phyloP scores from a whole-genome alignment of 1,140 invertebrate species.

The Pseudoatta argentina region DNA sequence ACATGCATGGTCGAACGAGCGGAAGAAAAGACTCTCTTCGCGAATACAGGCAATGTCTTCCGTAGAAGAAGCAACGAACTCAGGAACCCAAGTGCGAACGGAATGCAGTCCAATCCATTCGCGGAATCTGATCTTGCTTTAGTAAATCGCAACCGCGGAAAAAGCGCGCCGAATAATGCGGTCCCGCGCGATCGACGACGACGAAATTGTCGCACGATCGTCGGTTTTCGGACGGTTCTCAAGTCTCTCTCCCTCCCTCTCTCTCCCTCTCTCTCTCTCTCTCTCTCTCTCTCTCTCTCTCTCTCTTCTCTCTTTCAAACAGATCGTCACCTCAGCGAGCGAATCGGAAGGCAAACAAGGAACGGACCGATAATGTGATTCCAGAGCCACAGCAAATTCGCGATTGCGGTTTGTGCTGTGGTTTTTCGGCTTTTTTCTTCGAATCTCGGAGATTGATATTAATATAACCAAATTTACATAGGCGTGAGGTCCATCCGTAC shows the following conservation, averaged over 20 bases:
- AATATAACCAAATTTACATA: conserved; percentile 22
- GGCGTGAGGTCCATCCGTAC: background rate
- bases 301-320: background rate
- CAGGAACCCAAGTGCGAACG: conserved; percentile 84
- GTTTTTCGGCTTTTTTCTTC: conserved; percentile 8
- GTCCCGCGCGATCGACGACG: conserved; percentile 65
- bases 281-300: background rate
- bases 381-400: conserved; percentile 20
- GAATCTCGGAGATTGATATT: conserved; percentile 41
- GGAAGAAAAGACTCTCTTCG: conserved; percentile 44
- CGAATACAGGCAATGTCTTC: conserved; percentile 44
- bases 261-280: background rate
- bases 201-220: conserved; percentile 77
- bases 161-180: conserved; percentile 83
- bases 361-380: conserved; percentile 65
- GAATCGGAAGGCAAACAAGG: conserved; percentile 24
- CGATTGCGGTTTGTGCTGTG: background rate
- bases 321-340: conserved; percentile 27
- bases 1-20: background rate
- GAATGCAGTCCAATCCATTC: conserved; percentile 86
- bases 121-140: conserved; percentile 83
- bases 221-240: conserved; percentile 72
- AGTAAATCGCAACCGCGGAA: conserved; percentile 82
- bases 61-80: conserved; percentile 79
- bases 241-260: background rate